phyloP scores from a whole-genome alignment of 2,797 vertebrate species.

The Buphagus erythrorhynchus region DNA sequence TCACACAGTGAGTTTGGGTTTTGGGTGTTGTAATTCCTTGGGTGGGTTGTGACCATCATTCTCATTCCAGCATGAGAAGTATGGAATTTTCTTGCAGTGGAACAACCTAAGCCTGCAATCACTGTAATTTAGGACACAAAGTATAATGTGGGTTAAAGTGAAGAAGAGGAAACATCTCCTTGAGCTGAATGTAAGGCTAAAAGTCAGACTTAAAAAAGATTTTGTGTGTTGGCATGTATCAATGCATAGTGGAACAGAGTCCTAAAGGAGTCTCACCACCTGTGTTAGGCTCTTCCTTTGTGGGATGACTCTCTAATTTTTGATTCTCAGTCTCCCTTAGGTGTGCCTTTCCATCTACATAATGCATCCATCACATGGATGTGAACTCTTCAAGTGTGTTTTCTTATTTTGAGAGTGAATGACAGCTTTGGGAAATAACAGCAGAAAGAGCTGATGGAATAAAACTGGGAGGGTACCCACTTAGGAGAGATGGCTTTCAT shows the following conservation, averaged over 20 bases:
- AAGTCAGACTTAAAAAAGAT: not conserved
- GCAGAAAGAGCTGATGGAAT: not conserved
- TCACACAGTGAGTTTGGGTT: conserved; percentile 71
- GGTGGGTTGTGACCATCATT: not conserved
- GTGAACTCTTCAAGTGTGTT: not conserved
- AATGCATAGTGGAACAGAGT: not conserved
- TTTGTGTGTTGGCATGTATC: not conserved
- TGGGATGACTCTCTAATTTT: not conserved
- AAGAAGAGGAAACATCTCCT: not conserved
- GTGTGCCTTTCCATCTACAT: not conserved
- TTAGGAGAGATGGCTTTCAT: conserved; percentile 1
- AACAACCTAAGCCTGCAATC: not conserved
- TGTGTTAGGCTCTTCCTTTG: not conserved
- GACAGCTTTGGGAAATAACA: conserved; percentile 13
- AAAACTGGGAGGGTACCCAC: not conserved
- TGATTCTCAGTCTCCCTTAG: not conserved
- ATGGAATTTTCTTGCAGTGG: not conserved
- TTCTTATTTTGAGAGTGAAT: conserved; percentile 9
- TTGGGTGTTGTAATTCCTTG: not conserved
- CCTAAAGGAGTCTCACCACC: not conserved
- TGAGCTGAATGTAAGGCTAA: not conserved
- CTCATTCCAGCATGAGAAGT: not conserved
- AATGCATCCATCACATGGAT: not conserved
- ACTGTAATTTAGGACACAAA: not conserved
- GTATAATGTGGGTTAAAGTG: not conserved